These are phyloP conservation scores for Ursus arctos DNA, from an alignment of 2,113 vertebrate species.

Conservation along the genomic window DNA sequence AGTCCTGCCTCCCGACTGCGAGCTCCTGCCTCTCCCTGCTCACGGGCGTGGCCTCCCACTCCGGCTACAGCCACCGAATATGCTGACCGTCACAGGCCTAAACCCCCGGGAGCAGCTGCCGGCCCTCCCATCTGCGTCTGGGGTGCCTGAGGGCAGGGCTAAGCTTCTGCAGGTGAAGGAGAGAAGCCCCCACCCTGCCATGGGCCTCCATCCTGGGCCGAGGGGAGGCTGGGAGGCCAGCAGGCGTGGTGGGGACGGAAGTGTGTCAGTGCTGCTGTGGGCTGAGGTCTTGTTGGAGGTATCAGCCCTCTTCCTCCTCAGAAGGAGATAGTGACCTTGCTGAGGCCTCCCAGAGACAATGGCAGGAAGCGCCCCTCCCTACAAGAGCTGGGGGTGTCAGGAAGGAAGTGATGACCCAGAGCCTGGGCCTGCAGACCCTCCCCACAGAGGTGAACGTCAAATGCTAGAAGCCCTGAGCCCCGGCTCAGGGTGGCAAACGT, in stretches of 20 bases:
- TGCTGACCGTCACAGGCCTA: slow-evolving; percentile 13
- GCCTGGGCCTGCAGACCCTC: neutral
- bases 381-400: neutral
- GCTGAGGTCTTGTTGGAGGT: slow-evolving; percentile 77
- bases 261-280: slow-evolving; percentile 76
- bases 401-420: slow-evolving; percentile 29
- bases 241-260: neutral
- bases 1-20: rapidly evolving
- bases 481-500: neutral
- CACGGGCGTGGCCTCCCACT: rapidly evolving
- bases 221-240: neutral
- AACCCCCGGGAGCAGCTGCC: slow-evolving; percentile 58
- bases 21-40: rapidly evolving
- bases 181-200: neutral
- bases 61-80: neutral
- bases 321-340: slow-evolving; percentile 66
- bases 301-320: slow-evolving; percentile 71
- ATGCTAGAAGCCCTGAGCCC: too few species aligned
- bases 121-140: slow-evolving; percentile 67
- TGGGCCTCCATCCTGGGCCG: neutral
- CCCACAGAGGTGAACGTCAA: neutral
- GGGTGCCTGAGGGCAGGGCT: neutral
- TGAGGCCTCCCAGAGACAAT: slow-evolving; percentile 23
- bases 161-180: neutral
- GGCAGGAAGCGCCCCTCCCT: slow-evolving; percentile 67